phyloP scores from a whole-genome alignment of 2,113 vertebrate species.

The Osmerus mordax region DNA sequence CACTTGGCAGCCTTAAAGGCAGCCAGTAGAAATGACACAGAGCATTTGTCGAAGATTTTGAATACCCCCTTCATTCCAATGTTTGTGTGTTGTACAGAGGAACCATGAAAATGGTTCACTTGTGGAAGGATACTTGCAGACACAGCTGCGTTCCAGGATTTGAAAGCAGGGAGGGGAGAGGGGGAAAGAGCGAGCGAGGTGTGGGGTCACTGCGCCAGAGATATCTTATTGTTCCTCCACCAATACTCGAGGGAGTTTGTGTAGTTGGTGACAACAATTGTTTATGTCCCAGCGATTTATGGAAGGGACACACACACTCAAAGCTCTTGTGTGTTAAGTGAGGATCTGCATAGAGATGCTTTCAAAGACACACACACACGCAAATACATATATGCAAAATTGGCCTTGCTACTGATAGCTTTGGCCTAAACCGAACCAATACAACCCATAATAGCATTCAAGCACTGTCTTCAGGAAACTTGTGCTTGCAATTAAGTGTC shows the following conservation, averaged over 20 bases:
- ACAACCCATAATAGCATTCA: constrained; percentile 48
- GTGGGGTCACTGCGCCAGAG: constrained; percentile 16
- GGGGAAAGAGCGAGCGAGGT: constrained; percentile 12
- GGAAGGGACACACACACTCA: constrained; percentile 5
- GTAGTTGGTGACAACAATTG: constrained; percentile 31
- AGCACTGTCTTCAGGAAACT: constrained; percentile 39
- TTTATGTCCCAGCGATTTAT: constrained; percentile 25
- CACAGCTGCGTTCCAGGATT: constrained; percentile 37
- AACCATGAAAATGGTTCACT: constrained; percentile 41
- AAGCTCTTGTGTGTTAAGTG: no score
- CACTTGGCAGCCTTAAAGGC: constrained; percentile 5
- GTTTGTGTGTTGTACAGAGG: constrained; percentile 17
- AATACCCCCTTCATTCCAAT: constrained; percentile 32
- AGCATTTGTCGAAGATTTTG: constrained; percentile 18
- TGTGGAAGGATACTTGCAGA: constrained; percentile 41
- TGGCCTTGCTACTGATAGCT: background rate
- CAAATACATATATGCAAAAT: background rate
- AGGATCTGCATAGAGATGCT: background rate
- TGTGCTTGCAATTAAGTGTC: constrained; percentile 64
- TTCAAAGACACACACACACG: background rate
- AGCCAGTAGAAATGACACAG: constrained; percentile 12
- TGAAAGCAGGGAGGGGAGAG: background rate
- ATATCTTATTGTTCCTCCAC: constrained; percentile 32
- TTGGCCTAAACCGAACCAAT: constrained; percentile 2
- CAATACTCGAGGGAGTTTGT: constrained; percentile 26